These are phyloP conservation scores for Rhabditophanes sp. DNA, from an alignment of 2,888 invertebrate genomes.

Conservation along the genomic window DNA sequence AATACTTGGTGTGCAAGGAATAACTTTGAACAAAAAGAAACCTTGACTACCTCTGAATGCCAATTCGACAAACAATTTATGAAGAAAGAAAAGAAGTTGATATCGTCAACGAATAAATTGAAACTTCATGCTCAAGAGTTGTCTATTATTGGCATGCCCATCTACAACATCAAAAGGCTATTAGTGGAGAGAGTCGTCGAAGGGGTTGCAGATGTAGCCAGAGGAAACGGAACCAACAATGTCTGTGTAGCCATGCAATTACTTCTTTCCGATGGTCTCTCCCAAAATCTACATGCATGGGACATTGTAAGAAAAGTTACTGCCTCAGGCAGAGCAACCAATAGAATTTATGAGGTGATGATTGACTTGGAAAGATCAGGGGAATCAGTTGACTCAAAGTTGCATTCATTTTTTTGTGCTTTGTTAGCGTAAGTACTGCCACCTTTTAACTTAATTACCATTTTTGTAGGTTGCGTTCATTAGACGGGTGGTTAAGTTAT, in stretches of 20 bases:
- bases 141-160: conserved; percentile 36
- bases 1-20: too few relatives aligned
- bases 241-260: conserved; percentile 70
- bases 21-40: too few relatives aligned
- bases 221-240: conserved; percentile 22
- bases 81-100: too few relatives aligned
- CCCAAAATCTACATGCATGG: conserved; percentile 51
- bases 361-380: conserved; percentile 25
- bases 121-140: conserved; percentile 32
- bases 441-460: conserved; percentile 5
- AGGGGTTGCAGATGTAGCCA: conserved; percentile 30
- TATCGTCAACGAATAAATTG: conserved; percentile 9
- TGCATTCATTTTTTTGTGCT: conserved; percentile 31
- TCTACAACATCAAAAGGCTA: conserved; percentile 30
- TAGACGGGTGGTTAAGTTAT: conserved; percentile 77
- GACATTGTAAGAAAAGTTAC: conserved; percentile 27
- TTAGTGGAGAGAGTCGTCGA: conserved; percentile 40
- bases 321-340: conserved; percentile 32
- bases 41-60: too few relatives aligned
- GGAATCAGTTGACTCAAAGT: conserved; percentile 27
- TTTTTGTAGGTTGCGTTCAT: conserved; percentile 48
- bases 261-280: conserved; percentile 67
- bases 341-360: conserved; percentile 27
- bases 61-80: too few relatives aligned
- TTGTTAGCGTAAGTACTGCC: conserved; percentile 18